Conservation (phyloP, 2,113 vertebrate genomes). For the Bucco capensis region DNA sequence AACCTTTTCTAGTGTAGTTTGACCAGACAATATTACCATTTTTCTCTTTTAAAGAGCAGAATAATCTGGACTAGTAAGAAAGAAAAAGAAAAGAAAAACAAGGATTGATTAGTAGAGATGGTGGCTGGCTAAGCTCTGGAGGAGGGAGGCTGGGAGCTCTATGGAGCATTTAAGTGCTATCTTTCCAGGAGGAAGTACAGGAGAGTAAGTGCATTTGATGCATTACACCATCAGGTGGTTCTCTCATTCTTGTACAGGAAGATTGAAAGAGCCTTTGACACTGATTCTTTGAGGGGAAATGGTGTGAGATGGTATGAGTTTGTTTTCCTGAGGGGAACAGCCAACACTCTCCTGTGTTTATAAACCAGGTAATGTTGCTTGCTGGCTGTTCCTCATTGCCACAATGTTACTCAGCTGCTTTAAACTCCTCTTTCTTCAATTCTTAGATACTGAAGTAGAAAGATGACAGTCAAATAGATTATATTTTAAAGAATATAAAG, state of each 20-base stretch:
- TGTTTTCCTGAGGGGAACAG: neutral
- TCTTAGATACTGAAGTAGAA: neutral
- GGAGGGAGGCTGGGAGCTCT: neutral
- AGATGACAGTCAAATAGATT: neutral
- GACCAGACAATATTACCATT: neutral
- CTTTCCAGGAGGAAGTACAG: neutral
- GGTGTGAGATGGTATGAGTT: neutral
- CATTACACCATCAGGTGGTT: neutral
- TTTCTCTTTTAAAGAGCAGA: neutral
- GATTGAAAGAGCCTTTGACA: neutral
- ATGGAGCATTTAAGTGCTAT: neutral
- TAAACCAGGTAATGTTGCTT: neutral
- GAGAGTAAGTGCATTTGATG: neutral
- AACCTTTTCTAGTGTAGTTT: neutral
- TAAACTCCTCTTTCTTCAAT: neutral
- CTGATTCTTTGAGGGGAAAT: neutral
- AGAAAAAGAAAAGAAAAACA: neutral
- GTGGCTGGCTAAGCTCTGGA: neutral
- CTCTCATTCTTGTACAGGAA: neutral
- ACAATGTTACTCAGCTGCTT: neutral
- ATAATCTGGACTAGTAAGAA: neutral
- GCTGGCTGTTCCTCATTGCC: neutral
- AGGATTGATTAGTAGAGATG: neutral
- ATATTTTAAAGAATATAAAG: neutral
- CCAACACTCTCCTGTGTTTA: neutral